Conservation (phyloP, 2,888 invertebrate genomes). For the Hesperia comma region DNA sequence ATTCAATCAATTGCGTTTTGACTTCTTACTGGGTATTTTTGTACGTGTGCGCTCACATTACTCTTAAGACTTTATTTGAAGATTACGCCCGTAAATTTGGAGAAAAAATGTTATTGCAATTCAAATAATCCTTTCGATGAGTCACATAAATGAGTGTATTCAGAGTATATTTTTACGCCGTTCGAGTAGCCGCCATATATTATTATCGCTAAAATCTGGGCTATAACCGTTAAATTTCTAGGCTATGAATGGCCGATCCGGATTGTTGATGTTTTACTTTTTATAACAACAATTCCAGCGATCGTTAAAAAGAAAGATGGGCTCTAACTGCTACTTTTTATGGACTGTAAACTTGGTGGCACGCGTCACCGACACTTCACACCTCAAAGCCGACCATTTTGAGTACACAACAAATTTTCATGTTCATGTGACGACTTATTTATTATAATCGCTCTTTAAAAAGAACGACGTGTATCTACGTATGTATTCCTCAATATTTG, state of each 20-base stretch:
- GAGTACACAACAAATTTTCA: conserved; percentile 16
- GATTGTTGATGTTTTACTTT: conserved; percentile 62
- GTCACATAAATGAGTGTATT: background rate
- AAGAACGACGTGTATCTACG: background rate
- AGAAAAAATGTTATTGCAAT: background rate
- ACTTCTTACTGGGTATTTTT: conserved; percentile 5
- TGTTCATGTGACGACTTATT: conserved; percentile 15
- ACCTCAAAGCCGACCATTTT: conserved; percentile 55
- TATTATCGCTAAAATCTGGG: conserved; percentile 43
- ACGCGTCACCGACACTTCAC: conserved; percentile 68
- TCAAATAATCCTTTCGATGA: conserved; percentile 8
- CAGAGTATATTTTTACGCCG: conserved; percentile 18
- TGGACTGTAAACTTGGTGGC: conserved; percentile 79
- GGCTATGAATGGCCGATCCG: conserved; percentile 52
- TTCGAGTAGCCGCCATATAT: background rate
- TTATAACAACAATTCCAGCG: conserved; percentile 77
- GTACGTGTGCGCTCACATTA: background rate
- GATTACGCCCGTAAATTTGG: background rate
- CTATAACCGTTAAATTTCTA: conserved; percentile 70
- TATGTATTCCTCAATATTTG: too few relatives aligned
- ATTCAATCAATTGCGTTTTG: conserved; percentile 26
- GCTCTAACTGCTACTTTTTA: conserved; percentile 78
- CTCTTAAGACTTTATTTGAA: background rate
- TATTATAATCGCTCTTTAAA: background rate
- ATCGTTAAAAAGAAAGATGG: conserved; percentile 83